These are phyloP conservation scores for Drosophila borealis DNA, from an alignment of 2,888 invertebrate species.

Conservation along the genomic window DNA sequence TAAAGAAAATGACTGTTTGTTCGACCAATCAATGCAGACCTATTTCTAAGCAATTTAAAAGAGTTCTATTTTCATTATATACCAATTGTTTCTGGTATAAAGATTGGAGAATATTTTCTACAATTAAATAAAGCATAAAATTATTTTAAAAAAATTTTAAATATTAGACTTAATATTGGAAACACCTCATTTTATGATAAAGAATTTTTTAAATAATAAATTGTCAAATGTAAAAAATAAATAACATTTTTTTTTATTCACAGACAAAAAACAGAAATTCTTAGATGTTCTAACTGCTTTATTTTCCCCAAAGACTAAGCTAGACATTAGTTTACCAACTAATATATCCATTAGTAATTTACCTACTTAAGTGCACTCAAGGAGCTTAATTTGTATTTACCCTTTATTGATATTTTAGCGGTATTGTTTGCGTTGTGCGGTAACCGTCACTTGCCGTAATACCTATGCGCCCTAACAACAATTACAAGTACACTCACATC, in stretches of 20 bases:
- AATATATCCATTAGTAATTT: slow-evolving; percentile 3
- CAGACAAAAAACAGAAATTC: too few species aligned
- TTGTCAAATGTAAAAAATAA: too few species aligned
- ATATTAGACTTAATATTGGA: too few species aligned
- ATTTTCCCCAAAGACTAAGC: too few species aligned
- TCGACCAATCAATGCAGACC: neutral
- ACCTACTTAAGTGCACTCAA: slow-evolving; percentile 2
- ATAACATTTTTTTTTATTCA: too few species aligned
- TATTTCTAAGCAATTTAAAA: too few species aligned
- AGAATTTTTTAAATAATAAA: too few species aligned
- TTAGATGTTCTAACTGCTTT: too few species aligned
- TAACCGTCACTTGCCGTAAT: neutral
- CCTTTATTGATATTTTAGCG: slow-evolving; percentile 5
- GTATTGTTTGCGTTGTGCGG: neutral
- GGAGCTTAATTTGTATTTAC: slow-evolving; percentile 6
- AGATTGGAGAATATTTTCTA: too few species aligned
- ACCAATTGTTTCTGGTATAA: neutral
- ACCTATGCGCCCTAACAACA: neutral
- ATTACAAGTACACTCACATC: slow-evolving; percentile 9
- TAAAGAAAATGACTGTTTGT: slow-evolving; percentile 13
- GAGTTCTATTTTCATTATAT: neutral
- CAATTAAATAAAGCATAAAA: neutral
- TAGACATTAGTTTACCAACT: neutral
- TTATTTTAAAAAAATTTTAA: neutral
- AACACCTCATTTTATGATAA: too few species aligned